Evolutionary conservation across 2,888 invertebrate genomes (phyloP), one percentile per base, ranked within the genome.

Genomic region (Cabera pusaria): DNA sequence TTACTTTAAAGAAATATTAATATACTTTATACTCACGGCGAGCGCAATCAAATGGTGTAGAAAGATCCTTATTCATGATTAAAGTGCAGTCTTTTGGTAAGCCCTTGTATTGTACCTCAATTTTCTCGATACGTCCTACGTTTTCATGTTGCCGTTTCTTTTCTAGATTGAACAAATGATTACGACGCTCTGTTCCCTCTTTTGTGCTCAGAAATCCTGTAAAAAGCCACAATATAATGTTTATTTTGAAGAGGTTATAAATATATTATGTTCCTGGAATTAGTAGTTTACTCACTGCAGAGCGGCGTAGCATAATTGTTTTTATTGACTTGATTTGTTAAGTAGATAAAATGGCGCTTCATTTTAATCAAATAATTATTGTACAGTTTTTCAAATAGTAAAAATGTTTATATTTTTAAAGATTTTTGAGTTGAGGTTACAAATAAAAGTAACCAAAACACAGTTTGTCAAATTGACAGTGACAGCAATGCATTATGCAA

Each of bases 31-130:
- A 58, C 93, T 90, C 86, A 96, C 96, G 97, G 90, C 91, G 94
- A 1, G 98, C 96, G 81, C 98, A 98, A 67, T 98, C 95, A 61
- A 91, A 93, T 0, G 98, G 98, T 1, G 98, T 98, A 0, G 98
- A 98, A 4, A 98, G 79, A 51, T 92, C 89, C 71, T 95, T 96
- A 73, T 99, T 99, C 98, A 99, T 98, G 9, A 95, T 72, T 37
- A 98, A 76, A 0, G 92, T 92, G 10, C 92, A 90, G 57, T 94
- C 92, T 62, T 95, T 93, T 0, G 95, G 94, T 0, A 92, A 67
- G 0, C 96, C 96, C 52, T 92, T 90, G 69, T 95, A 96, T 41
- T 92, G 91, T 0, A 98, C 95, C 78, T 95, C 92, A 35, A 98
- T 97, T 87, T 98, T 98, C 66, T 98, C 97, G 41, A 98, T 90